phyloP scores from a whole-genome alignment of 2,888 invertebrate genomes.

The Panopea generosa region DNA sequence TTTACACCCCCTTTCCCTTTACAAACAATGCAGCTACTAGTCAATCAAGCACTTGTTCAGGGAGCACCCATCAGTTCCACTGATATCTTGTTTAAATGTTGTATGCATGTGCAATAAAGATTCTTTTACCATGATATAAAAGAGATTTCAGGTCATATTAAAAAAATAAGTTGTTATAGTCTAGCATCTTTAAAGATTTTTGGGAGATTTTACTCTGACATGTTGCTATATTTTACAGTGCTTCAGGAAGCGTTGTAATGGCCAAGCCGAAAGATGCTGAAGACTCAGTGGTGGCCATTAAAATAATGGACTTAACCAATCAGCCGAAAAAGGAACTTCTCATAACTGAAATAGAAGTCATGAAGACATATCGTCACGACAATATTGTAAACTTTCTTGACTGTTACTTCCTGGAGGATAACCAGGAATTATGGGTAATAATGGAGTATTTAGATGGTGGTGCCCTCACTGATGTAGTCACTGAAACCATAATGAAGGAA shows the following conservation, averaged over 20 bases:
- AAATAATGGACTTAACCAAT: constrained; percentile 97
- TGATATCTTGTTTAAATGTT: no score
- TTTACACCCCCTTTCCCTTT: no score
- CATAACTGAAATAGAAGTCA: constrained; percentile 93
- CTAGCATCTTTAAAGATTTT: no score
- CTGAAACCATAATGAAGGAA: constrained; percentile 98
- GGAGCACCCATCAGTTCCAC: no score
- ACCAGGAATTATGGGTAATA: constrained; percentile 95
- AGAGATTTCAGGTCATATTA: no score
- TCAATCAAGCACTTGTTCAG: no score
- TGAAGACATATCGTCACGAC: constrained; percentile 90
- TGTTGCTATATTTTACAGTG: constrained; percentile 86
- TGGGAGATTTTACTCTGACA: no score
- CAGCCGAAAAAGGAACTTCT: constrained; percentile 98
- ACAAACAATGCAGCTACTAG: no score
- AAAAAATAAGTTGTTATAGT: no score
- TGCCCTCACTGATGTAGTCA: constrained; percentile 98
- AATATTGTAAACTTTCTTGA: constrained; percentile 98
- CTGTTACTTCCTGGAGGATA: constrained; percentile 94
- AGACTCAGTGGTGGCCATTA: constrained; percentile 93
- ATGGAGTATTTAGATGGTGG: constrained; percentile 96
- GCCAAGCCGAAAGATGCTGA: constrained; percentile 91
- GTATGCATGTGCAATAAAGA: no score
- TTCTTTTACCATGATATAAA: no score
- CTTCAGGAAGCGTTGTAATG: constrained; percentile 96